phyloP scores from a whole-genome alignment of 2,888 invertebrate genomes.

The Drosophila meridionalis region DNA sequence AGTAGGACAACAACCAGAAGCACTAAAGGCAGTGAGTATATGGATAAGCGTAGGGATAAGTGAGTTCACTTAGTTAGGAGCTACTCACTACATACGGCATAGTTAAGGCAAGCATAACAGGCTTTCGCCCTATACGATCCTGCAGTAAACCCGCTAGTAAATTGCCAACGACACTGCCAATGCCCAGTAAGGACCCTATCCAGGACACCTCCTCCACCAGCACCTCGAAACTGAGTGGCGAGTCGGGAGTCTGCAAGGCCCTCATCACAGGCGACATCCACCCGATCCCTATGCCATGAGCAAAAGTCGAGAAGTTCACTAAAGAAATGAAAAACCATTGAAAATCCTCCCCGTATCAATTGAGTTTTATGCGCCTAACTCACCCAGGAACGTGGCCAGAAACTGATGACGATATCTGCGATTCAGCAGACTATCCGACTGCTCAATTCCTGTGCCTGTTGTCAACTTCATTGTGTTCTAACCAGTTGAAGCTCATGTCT shows the following conservation, averaged over 20 bases:
- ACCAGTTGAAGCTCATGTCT: constrained; percentile 6
- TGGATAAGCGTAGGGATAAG: no score
- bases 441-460: constrained; percentile 28
- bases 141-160: constrained; percentile 65
- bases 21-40: constrained; percentile 51
- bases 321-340: neutral
- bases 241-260: constrained; percentile 61
- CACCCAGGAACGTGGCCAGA: constrained; percentile 62
- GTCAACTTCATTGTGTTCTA: constrained; percentile 47
- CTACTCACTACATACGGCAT: constrained; percentile 70
- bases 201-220: constrained; percentile 70
- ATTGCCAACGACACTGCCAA: constrained; percentile 77
- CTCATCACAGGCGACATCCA: constrained; percentile 79
- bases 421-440: constrained; percentile 47
- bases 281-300: constrained; percentile 78
- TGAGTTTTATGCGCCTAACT: neutral
- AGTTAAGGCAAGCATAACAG: constrained; percentile 53
- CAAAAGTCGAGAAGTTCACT: constrained; percentile 77
- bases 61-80: no score
- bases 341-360: neutral
- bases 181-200: constrained; percentile 74
- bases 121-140: constrained; percentile 73
- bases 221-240: constrained; percentile 58
- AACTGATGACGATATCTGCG: constrained; percentile 62
- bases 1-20: constrained; percentile 80